Evolutionary conservation across 2,113 vertebrate species (phyloP).

Genomic region (Mola mola): DNA sequence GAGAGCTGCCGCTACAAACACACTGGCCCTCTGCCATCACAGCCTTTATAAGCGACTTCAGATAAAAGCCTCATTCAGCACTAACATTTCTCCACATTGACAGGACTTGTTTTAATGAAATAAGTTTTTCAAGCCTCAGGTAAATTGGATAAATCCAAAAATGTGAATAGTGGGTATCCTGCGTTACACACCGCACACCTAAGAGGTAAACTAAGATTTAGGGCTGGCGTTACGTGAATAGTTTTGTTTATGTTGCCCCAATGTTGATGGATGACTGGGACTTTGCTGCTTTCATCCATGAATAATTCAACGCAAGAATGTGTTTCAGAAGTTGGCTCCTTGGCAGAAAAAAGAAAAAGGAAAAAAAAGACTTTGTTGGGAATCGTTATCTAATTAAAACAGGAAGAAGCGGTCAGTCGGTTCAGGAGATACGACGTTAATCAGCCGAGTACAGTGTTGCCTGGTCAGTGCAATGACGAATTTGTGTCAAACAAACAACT

Average conservation of each 20-base stretch:
- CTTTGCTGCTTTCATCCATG: conserved; percentile 42
- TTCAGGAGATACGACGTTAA: conserved; percentile 24
- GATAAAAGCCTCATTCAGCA: conserved; percentile 28
- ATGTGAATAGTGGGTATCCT: conserved; percentile 27
- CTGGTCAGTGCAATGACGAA: conserved; percentile 13
- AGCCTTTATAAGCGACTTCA: conserved; percentile 21
- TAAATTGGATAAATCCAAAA: conserved; percentile 36
- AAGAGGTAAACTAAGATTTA: conserved; percentile 52
- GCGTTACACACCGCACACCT: conserved; percentile 27
- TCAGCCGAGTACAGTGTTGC: conserved; percentile 11
- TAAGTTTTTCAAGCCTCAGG: conserved; percentile 11
- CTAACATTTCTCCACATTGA: conserved; percentile 11
- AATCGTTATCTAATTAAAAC: conserved; percentile 52
- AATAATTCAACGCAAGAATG: conserved; percentile 54
- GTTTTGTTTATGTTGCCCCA: conserved; percentile 58
- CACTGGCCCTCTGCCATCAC: background rate
- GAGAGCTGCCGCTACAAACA: too few relatives aligned
- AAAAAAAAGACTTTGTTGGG: conserved; percentile 42
- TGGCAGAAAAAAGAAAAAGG: too few relatives aligned
- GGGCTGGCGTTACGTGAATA: conserved; percentile 33
- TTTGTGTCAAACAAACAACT: conserved; percentile 8
- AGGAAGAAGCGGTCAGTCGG: conserved; percentile 24
- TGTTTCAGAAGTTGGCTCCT: conserved; percentile 48
- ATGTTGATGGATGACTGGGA: conserved; percentile 61
- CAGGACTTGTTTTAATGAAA: conserved; percentile 34